Evolutionary conservation across 2,797 vertebrate genomes (phyloP).

Genomic region (Apogon hyalosoma): DNA sequence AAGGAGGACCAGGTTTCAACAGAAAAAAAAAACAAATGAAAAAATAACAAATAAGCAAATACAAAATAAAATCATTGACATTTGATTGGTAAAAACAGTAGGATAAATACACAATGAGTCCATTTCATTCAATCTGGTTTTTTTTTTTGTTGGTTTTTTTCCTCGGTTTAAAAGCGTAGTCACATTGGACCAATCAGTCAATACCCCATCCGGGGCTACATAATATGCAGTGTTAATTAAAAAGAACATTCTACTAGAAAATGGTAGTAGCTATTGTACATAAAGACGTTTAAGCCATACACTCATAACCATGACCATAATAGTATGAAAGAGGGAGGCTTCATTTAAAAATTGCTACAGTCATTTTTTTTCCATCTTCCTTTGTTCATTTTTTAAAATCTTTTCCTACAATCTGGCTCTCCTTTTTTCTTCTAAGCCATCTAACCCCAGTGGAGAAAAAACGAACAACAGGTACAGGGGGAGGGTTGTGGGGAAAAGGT

Average conservation of each 20-base stretch:
- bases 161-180: conserved; percentile 77
- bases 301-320: conserved; percentile 78
- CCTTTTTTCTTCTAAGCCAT: conserved; percentile 69
- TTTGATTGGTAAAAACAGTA: conserved; percentile 88
- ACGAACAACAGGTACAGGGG: conserved; percentile 73
- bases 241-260: conserved; percentile 87
- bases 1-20: conserved; percentile 75
- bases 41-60: conserved; percentile 72
- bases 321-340: conserved; percentile 82
- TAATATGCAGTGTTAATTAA: conserved; percentile 81
- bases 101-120: conserved; percentile 89
- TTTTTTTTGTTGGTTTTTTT: conserved; percentile 36
- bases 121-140: conserved; percentile 73
- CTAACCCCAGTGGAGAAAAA: conserved; percentile 81
- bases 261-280: conserved; percentile 84
- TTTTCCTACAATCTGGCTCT: conserved; percentile 71
- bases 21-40: conserved; percentile 64
- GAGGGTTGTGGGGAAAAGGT: conserved; percentile 78
- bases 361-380: conserved; percentile 70
- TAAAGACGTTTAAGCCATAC: conserved; percentile 80
- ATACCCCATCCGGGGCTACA: conserved; percentile 72
- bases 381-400: conserved; percentile 62
- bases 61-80: conserved; percentile 79
- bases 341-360: conserved; percentile 84
- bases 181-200: conserved; percentile 79